Evolutionary conservation across 1,140 invertebrate species (phyloP).

Genomic region (Trichomalopsis sarcophagae): DNA sequence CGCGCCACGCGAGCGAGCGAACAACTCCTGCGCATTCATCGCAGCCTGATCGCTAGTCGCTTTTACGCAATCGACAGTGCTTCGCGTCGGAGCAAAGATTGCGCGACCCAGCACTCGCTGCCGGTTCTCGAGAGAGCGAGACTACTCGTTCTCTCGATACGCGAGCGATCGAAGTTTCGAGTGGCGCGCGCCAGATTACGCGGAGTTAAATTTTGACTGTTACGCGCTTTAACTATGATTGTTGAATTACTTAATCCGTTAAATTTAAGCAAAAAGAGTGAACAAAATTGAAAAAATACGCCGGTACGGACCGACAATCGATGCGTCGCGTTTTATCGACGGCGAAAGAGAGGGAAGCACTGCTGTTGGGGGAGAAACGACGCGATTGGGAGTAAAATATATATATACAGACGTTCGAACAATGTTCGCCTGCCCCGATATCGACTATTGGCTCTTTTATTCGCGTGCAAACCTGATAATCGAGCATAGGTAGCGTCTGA

Average conservation of each 20-base stretch:
- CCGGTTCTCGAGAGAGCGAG: not conserved
- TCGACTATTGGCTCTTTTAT: constrained; percentile 30
- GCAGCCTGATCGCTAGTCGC: constrained; percentile 65
- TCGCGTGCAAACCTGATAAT: constrained; percentile 61
- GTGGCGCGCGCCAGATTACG: not conserved
- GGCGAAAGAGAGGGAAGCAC: not conserved
- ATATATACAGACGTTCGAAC: not conserved
- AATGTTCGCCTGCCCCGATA: not conserved
- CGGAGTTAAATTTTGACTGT: too few relatives aligned
- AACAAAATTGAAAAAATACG: too few relatives aligned
- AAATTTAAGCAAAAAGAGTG: too few relatives aligned
- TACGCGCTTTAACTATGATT: too few relatives aligned
- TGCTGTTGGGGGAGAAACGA: not conserved
- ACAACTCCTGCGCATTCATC: constrained; percentile 55
- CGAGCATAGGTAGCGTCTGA: constrained; percentile 66
- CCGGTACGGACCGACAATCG: too few relatives aligned
- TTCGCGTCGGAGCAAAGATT: constrained; percentile 59
- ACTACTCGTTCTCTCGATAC: not conserved
- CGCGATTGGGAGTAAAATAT: not conserved
- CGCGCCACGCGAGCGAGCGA: too few relatives aligned
- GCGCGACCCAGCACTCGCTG: constrained; percentile 57
- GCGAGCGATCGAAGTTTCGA: not conserved
- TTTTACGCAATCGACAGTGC: constrained; percentile 73
- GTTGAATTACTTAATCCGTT: too few relatives aligned
- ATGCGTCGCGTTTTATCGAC: not conserved